Conservation (phyloP, 2,797 vertebrate species). For the Sparus aurata region DNA sequence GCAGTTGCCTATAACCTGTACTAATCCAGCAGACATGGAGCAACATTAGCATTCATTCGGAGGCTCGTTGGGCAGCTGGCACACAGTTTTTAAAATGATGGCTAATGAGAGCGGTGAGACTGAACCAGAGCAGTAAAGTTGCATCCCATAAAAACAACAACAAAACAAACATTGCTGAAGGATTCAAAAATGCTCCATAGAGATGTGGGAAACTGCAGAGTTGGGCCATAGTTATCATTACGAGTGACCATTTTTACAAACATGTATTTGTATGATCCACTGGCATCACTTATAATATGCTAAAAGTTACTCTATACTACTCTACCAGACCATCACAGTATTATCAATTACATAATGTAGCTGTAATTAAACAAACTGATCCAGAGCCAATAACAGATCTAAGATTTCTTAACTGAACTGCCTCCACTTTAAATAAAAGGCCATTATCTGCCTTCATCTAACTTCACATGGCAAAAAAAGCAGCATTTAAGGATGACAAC, state of each 20-base stretch:
- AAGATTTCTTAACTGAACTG: neutral
- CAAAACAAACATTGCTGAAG: neutral
- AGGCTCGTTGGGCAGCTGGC: neutral
- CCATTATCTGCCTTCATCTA: neutral
- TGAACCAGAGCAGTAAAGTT: neutral
- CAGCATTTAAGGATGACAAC: neutral
- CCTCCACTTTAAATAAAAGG: neutral
- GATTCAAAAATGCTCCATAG: neutral
- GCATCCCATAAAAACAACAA: neutral
- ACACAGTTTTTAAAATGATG: neutral
- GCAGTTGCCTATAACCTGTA: neutral
- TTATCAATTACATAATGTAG: neutral
- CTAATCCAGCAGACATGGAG: neutral
- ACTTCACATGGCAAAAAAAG: neutral
- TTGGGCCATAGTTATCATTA: neutral
- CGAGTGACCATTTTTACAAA: neutral
- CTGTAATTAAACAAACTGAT: slow-evolving; percentile 1
- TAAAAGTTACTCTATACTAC: neutral
- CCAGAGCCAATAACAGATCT: neutral
- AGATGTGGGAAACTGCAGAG: neutral
- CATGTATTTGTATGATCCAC: neutral
- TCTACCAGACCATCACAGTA: neutral
- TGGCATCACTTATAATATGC: neutral
- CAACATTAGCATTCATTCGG: neutral
- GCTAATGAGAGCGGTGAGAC: neutral